Evolutionary conservation across 2,888 invertebrate species (phyloP), one percentile per base, ranked within the genome.

Genomic region (Morpho achilles): DNA sequence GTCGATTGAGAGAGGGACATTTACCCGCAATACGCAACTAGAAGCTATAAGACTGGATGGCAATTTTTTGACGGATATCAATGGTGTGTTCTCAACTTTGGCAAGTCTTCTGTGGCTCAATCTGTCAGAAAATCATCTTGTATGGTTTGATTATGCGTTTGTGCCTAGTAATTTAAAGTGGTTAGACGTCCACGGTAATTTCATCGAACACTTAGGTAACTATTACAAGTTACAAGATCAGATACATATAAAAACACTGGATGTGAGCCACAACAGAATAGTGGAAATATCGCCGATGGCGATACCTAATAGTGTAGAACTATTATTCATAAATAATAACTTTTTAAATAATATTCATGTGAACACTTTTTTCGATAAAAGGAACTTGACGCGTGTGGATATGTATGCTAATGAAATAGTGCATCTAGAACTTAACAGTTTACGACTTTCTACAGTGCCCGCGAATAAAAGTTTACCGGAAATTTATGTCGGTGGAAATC

Each of bases 141-240:
- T 96, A 69, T 96, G 96, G 96, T 97, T 98, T 84, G 97, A 97
- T 84, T 97, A 96, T 79, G 97, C 97, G 56, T 96, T 97, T 81
- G 95, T 97, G 73, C 97, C 97, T 39, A 95, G 94, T 67, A 96
- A 96, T 83, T 89, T 98, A 59, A 96, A 96, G 86, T 97, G 96
- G 96, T 91, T 98, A 77, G 97, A 97, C 79, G 94, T 97, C 75
- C 97, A 97, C 79, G 95, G 96, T 55, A 97, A 97, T 83, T 96
- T 95, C 73, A 96, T 98, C 73, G 95, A 96, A 84, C 94, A 95
- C 61, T 91, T 97, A 68, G 96, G 95, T 54, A 97, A 98, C 87
- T 97, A 97, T 80, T 97, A 96, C 80, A 95, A 96, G 82, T 92
- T 96, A 66, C 95, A 96, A 87, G 94, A 95, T 75, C 94, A 95